A percentile compares a stretch with the other conserved stretches of the same genome.
phyloP scores from a whole-genome alignment of 2,888 invertebrate species.

The Erebia epiphron region DNA sequence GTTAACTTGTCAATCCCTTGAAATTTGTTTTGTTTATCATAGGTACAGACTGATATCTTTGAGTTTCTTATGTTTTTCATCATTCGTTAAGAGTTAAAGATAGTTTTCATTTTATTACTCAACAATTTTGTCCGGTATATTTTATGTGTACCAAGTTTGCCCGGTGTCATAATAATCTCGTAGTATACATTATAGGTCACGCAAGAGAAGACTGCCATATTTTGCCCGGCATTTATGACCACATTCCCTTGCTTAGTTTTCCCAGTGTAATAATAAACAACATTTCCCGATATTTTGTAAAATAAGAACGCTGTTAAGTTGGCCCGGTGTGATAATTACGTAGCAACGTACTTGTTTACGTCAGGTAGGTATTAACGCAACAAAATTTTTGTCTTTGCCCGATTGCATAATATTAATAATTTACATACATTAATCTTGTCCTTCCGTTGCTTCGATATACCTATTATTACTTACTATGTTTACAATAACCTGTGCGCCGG shows the following conservation, averaged over 20 bases:
- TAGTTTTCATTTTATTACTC: neutral
- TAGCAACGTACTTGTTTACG: too few relatives aligned
- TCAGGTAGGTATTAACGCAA: too few relatives aligned
- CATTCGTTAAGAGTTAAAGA: neutral
- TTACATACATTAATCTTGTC: too few relatives aligned
- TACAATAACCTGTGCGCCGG: too few relatives aligned
- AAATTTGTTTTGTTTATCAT: neutral
- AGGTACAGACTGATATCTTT: neutral
- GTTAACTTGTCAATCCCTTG: constrained; percentile 9
- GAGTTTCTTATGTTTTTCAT: neutral
- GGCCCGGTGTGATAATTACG: too few relatives aligned
- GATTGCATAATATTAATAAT: too few relatives aligned
- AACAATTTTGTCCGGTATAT: constrained; percentile 15
- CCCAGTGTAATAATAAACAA: too few relatives aligned
- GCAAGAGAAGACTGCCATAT: neutral
- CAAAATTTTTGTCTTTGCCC: too few relatives aligned
- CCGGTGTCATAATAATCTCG: neutral
- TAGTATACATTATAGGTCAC: neutral
- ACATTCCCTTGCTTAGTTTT: too few relatives aligned
- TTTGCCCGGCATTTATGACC: neutral
- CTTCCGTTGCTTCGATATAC: too few relatives aligned
- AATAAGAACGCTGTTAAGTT: neutral
- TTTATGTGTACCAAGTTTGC: neutral
- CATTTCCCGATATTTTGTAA: neutral
- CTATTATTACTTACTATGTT: too few relatives aligned